These are phyloP conservation scores for Pipistrellus nathusii DNA, from an alignment of 2,797 vertebrate genomes.

Conservation along the genomic window DNA sequence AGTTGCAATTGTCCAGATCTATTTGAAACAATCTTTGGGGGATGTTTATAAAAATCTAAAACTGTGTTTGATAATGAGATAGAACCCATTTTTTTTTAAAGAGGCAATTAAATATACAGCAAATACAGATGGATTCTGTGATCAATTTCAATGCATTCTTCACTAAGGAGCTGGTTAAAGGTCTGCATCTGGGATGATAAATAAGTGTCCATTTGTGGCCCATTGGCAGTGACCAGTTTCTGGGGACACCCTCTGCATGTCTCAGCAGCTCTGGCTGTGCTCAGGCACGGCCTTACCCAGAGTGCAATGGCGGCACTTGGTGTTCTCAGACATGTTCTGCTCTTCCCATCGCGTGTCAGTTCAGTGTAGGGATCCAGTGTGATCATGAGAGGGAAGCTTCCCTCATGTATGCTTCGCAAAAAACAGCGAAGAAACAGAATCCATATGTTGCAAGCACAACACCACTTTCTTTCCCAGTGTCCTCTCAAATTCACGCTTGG, in stretches of 20 bases:
- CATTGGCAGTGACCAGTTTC: neutral
- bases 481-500: neutral
- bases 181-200: neutral
- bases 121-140: neutral
- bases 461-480: neutral
- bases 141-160: neutral
- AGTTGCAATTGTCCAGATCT: neutral
- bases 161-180: neutral
- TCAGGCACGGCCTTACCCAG: neutral
- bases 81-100: neutral
- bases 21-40: neutral
- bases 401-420: neutral
- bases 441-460: neutral
- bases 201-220: neutral
- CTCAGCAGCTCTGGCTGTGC: neutral
- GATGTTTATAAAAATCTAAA: conserved; percentile 8
- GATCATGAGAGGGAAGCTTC: neutral
- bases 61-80: neutral
- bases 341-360: neutral
- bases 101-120: neutral
- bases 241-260: neutral
- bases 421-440: neutral
- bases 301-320: neutral
- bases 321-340: neutral
- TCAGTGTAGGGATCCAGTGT: neutral